phyloP scores from a whole-genome alignment of 2,888 invertebrate species.

The Omphaloscelis lunosa region DNA sequence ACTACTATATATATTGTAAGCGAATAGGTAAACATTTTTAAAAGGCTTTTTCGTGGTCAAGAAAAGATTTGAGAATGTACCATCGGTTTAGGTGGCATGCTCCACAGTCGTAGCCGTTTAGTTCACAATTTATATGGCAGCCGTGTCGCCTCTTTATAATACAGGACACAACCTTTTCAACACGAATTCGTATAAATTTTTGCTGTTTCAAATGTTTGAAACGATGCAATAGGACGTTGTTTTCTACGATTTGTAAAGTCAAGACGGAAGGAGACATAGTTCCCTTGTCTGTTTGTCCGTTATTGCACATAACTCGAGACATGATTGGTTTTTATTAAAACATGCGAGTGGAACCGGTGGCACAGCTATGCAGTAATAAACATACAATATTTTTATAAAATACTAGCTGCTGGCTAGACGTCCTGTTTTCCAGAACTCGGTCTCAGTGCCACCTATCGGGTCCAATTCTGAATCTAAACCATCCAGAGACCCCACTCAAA shows the following conservation, averaged over 20 bases:
- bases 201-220: background rate
- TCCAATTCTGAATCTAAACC: too few species aligned
- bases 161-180: constrained; percentile 11
- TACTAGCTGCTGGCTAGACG: too few species aligned
- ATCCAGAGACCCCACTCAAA: too few species aligned
- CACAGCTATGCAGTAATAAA: background rate
- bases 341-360: too few species aligned
- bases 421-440: too few species aligned
- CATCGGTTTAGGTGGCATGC: background rate
- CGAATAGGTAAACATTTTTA: background rate
- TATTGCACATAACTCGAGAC: background rate
- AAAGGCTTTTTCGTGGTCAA: background rate
- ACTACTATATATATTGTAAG: background rate
- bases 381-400: background rate
- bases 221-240: background rate
- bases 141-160: background rate
- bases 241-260: constrained; percentile 2
- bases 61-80: background rate
- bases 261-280: background rate
- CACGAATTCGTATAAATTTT: constrained; percentile 18
- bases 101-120: background rate
- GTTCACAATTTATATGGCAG: constrained; percentile 21
- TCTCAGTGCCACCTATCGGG: too few species aligned
- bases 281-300: too few species aligned
- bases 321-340: background rate